phyloP scores from a whole-genome alignment of 2,888 invertebrate genomes.

The Nebria salina region DNA sequence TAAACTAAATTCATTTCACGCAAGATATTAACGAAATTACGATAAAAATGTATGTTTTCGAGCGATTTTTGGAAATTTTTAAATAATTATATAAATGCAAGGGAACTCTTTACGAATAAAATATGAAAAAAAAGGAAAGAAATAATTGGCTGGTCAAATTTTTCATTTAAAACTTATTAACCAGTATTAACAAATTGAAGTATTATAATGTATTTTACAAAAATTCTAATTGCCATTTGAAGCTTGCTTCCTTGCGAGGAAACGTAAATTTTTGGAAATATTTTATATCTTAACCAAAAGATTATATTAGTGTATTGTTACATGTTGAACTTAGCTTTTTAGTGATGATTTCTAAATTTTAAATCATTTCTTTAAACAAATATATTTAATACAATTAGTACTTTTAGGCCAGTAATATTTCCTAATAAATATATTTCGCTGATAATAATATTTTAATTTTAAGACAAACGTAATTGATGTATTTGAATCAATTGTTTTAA shows the following conservation, averaged over 20 bases:
- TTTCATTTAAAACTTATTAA: not conserved
- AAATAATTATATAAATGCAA: not conserved
- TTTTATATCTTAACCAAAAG: too few species aligned
- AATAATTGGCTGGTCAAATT: not conserved
- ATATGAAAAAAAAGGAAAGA: not conserved
- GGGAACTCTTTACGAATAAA: not conserved
- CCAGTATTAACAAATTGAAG: not conserved
- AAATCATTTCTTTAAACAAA: too few species aligned
- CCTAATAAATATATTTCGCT: too few species aligned
- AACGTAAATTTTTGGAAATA: too few species aligned
- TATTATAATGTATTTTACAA: not conserved
- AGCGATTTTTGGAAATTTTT: not conserved
- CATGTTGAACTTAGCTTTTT: too few species aligned
- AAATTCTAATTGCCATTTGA: not conserved
- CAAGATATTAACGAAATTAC: too few species aligned
- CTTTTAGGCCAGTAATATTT: not conserved
- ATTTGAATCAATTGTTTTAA: too few species aligned
- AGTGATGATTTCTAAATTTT: too few species aligned
- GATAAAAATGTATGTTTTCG: not conserved
- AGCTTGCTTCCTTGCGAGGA: not conserved
- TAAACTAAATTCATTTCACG: not conserved
- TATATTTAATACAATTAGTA: not conserved
- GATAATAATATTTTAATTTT: too few species aligned
- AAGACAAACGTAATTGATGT: too few species aligned
- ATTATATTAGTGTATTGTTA: too few species aligned